These are phyloP conservation scores for Xiphorhynchus elegans DNA, from an alignment of 2,113 vertebrate genomes.

Conservation along the genomic window DNA sequence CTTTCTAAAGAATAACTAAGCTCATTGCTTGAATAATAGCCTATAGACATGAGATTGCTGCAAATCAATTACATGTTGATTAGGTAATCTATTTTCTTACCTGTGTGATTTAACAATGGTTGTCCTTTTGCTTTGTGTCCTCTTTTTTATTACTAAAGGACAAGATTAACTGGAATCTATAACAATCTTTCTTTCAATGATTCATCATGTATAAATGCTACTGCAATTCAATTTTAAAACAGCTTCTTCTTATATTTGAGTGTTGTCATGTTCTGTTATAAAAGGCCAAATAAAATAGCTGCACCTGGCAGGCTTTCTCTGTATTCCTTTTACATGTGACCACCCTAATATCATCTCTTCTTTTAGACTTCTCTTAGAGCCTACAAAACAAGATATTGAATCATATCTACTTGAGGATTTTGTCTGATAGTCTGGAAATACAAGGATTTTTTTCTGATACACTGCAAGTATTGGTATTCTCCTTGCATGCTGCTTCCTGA, in stretches of 20 bases:
- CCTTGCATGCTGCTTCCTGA: background rate
- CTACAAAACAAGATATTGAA: background rate
- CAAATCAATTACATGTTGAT: background rate
- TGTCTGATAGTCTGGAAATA: background rate
- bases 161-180: background rate
- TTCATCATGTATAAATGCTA: background rate
- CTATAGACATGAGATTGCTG: background rate
- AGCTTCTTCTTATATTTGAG: background rate
- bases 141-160: background rate
- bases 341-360: background rate
- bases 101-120: background rate
- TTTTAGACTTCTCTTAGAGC: background rate
- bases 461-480: background rate
- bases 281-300: constrained; percentile 8
- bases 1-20: background rate
- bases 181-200: background rate
- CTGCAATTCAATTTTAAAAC: constrained; percentile 11
- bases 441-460: background rate
- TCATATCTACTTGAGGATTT: background rate
- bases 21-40: background rate
- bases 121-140: background rate
- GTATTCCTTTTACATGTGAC: background rate
- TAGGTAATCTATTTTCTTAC: background rate
- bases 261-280: background rate
- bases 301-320: background rate